Base-by-base conservation (phyloP, 2,888 invertebrate species). In the Rhagophthalmus giganteus region DNA sequence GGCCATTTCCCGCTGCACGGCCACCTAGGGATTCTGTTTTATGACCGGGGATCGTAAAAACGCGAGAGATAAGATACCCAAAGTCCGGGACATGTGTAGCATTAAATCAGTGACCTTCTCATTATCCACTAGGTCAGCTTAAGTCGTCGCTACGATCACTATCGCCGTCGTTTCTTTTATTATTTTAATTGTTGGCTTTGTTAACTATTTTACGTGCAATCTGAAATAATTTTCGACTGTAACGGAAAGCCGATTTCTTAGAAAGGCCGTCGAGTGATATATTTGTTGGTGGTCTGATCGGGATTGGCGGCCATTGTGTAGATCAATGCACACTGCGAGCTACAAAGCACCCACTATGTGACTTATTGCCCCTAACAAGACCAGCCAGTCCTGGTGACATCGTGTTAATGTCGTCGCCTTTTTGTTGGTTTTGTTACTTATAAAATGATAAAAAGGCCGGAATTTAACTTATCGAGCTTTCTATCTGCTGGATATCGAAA, bases 231-330 rank as follows among this genome's bases (percentile, higher is more conserved):
- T n/a, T n/a, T n/a, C n/a, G 38, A 46, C 35, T 20, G 35, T 31
- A 34, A 40, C 34, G 40, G 48, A 27, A 26, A 13, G 44, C 27
- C 31, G 24, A 37, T 41, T 15, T 31, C 37, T 30, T 14, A 46
- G 46, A 46, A 50, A 44, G 39, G 26, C 33, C 39, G 49, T 52
- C 41, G 26, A n/a, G 61, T 61, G 61, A 63, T 60, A 56, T 60
- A 63, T 60, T 53, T 56, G 62, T 53, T 60, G 60, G 55, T 54
- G 59, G 61, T 57, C 57, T 60, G 66, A 68, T 66, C 63, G 63
- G 62, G 65, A 67, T 66, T 65, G 65, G 66, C 64, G 58, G 63
- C 62, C 64, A 68, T 68, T 68, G 66, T 68, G 68, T 66, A 63
- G 65, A 66, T 66, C 67, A 68, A 64, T 68, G 69, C 59, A 57